Evolutionary conservation across 30 jellyfish, hydroid and myxozoan genomes (phyloP), one percentile per base, ranked within the genome.

Genomic region (Phacellophora camtschatica): DNA sequence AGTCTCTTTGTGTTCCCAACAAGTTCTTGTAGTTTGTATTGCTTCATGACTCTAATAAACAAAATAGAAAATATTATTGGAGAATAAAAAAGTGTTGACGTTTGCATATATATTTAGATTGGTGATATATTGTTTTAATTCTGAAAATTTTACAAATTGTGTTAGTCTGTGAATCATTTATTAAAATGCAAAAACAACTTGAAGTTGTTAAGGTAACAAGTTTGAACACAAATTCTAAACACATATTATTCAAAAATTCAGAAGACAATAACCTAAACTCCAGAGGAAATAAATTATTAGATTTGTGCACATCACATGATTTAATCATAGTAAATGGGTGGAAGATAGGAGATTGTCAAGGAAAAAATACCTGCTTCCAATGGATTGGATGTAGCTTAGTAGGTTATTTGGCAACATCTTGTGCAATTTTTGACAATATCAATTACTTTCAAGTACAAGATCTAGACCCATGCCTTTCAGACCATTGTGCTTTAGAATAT

Each of bases 1-100:
- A 71, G 82, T 43, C 57, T 82, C 77, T 43, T 68, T 16, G 86
- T 69, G 34, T 72, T 71, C 25, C 94, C 94, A 24, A 71, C 86
- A 32, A 82, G 74, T 32, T 82, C 94, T 39, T 54, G 82, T 4
- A 54, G 82, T 63, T 56, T 82, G 75, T 82, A 82, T 32, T 71
- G 94, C 74, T 82, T 82, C 94, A 82, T 82, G 23, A 1, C 11
- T 12, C 19, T 7, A 6, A 0, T 12, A 15, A 62, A 20, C 0
- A 62, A 24, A 0, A 56, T 20, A 56, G 0, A 20, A 15, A 51
- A 22, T 0, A 23, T 19, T 56, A 10, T 41, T 16, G 9, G 9
- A 10, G 55, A 8, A 41, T 8, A n/a, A n/a, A n/a, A n/a, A n/a
- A n/a, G n/a, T n/a, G n/a, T n/a, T n/a, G n/a, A n/a, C n/a, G n/a